Conservation (phyloP, 2,888 invertebrate genomes). For the Erannis defoliaria region DNA sequence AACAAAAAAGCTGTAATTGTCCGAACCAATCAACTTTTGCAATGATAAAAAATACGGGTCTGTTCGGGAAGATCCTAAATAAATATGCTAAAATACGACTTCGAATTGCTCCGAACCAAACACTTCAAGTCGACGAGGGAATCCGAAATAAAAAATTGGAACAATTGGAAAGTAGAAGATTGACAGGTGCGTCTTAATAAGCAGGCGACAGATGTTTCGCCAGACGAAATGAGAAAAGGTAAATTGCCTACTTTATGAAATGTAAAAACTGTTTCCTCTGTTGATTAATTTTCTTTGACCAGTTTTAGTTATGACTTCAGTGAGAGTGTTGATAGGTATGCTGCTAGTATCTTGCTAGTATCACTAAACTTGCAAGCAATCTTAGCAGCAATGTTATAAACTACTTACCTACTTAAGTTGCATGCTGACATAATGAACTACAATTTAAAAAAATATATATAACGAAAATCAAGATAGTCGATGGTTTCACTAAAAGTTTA, state of each 20-base stretch:
- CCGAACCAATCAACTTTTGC: constrained; percentile 70
- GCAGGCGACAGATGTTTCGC: constrained; percentile 74
- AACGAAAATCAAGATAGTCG: too few relatives aligned
- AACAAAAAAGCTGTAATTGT: constrained; percentile 44
- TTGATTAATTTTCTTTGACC: constrained; percentile 41
- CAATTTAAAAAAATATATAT: too few relatives aligned
- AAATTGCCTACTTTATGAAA: constrained; percentile 75
- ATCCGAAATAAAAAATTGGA: constrained; percentile 72
- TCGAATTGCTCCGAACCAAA: constrained; percentile 47
- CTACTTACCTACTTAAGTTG: too few relatives aligned
- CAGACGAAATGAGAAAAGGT: constrained; percentile 81
- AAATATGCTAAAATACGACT: constrained; percentile 73
- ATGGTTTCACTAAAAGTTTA: too few relatives aligned
- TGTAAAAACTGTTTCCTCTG: constrained; percentile 43
- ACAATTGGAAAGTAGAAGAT: constrained; percentile 70
- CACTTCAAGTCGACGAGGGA: constrained; percentile 74
- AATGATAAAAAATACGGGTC: constrained; percentile 66
- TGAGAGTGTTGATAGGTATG: background rate
- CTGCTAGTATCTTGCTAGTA: too few relatives aligned
- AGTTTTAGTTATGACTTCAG: background rate
- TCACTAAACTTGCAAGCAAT: too few relatives aligned
- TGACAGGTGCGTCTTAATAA: constrained; percentile 87
- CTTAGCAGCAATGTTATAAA: too few relatives aligned
- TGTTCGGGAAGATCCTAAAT: constrained; percentile 62
- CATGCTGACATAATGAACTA: too few relatives aligned